Evolutionary conservation across 2,113 vertebrate species (phyloP), one percentile per base, ranked within the genome.

Genomic region (Nothocercus julius): DNA sequence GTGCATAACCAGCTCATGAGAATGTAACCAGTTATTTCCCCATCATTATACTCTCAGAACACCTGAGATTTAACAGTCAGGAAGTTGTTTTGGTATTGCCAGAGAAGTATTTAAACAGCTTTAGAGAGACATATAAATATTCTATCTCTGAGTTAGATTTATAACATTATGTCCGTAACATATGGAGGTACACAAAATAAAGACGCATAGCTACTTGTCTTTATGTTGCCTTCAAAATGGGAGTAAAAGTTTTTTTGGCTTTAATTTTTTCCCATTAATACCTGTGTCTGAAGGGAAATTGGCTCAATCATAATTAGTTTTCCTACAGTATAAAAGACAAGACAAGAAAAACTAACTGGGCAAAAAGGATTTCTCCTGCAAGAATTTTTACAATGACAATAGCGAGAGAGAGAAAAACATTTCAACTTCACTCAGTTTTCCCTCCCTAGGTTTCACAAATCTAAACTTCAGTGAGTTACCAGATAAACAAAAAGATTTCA

Each of bases 271-370:
- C 54, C 63, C 15, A 61, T n/a, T 24, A 11, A 59, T 10, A 34
- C 2, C 3, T 21, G 11, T 12, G 80, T 94, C 78, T 95, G 70
- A 95, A 69, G 58, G 90, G 85, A 97, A 95, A 81, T 21, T 70
- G 21, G 30, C n/a, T 38, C 25, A 93, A 66, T 25, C 76, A 89
- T 79, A 93, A 79, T 38, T 45, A 53, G 73, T 91, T 88, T 94
- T 76, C 64, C 67, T 78, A n/a, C 2, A 30, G 24, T 42, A n/a
- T 86, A 78, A 86, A 82, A 62, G 32, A 59, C 38, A 80, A 89
- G 36, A 82, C 34, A 61, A 73, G 36, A 70, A 74, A 28, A 45
- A 38, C 1, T 8, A 49, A 32, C 6, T 7, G 4, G 21, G 56
- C 62, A 58, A 78, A 62, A 32, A 45, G 80, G 73, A 80, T 38